phyloP scores from a whole-genome alignment of 2,113 vertebrate species.

The Apteryx owenii region DNA sequence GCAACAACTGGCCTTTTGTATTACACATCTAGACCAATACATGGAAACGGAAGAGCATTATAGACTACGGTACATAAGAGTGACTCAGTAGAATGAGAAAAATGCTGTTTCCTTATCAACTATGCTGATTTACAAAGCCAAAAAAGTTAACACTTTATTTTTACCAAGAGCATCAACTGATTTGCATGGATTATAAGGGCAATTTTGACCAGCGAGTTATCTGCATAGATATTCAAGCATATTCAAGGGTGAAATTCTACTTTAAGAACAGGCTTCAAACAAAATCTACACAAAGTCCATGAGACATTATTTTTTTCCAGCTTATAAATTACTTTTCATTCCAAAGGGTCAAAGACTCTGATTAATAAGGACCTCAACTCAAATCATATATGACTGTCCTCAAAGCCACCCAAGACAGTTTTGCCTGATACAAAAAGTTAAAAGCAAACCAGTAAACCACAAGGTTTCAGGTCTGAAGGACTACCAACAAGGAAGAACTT shows the following conservation, averaged over 20 bases:
- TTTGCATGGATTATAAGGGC: background rate
- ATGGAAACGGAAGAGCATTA: accelerated
- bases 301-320: background rate
- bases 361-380: background rate
- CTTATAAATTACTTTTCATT: background rate
- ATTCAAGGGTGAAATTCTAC: background rate
- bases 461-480: background rate
- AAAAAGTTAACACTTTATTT: background rate
- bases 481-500: background rate
- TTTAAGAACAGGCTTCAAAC: background rate
- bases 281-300: background rate
- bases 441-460: background rate
- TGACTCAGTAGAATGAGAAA: no score
- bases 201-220: background rate
- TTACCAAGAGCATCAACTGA: background rate
- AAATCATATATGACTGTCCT: background rate
- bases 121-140: background rate
- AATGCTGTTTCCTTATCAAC: background rate
- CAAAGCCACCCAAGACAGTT: background rate
- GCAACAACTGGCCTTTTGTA: background rate
- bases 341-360: background rate
- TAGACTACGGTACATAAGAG: background rate
- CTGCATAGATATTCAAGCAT: background rate
- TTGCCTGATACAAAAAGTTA: background rate
- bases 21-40: background rate